Conservation (phyloP, 2,113 vertebrate species). For the Centropristis striata region DNA sequence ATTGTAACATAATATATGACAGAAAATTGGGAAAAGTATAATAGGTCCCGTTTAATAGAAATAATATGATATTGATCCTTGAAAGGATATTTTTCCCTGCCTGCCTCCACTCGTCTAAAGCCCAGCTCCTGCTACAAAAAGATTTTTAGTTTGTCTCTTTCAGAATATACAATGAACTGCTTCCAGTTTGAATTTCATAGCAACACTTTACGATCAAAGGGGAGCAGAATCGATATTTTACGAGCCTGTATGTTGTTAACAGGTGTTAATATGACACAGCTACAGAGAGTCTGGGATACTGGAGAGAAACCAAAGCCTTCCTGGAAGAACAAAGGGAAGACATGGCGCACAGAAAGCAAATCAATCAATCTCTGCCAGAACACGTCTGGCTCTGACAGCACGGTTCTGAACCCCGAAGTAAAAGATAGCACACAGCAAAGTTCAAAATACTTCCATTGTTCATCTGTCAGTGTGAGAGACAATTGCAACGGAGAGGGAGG, state of each 20-base stretch:
- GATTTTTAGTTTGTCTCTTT: constrained; percentile 13
- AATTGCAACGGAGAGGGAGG: constrained; percentile 70
- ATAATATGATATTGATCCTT: constrained; percentile 18
- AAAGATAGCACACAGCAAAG: constrained; percentile 79
- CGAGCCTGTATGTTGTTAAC: constrained; percentile 70
- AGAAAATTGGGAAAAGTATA: too few species aligned
- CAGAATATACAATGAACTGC: constrained; percentile 27
- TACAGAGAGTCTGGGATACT: constrained; percentile 41
- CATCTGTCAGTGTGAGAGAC: constrained; percentile 81
- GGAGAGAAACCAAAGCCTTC: constrained; percentile 66
- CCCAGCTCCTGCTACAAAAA: not conserved
- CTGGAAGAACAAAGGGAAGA: constrained; percentile 71
- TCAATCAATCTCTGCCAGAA: constrained; percentile 76
- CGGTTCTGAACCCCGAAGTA: constrained; percentile 73
- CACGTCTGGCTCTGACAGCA: constrained; percentile 75
- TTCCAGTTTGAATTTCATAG: constrained; percentile 50
- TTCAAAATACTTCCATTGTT: constrained; percentile 85
- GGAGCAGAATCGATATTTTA: constrained; percentile 64
- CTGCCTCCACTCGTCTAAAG: not conserved
- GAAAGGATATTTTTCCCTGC: constrained; percentile 9
- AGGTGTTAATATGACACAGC: constrained; percentile 80
- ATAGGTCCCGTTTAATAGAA: not conserved
- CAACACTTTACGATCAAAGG: constrained; percentile 57
- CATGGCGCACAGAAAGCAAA: constrained; percentile 56
- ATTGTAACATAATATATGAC: too few species aligned